These are phyloP conservation scores for Drosophila tanythrix DNA, from an alignment of 2,888 invertebrate species.

Conservation along the genomic window DNA sequence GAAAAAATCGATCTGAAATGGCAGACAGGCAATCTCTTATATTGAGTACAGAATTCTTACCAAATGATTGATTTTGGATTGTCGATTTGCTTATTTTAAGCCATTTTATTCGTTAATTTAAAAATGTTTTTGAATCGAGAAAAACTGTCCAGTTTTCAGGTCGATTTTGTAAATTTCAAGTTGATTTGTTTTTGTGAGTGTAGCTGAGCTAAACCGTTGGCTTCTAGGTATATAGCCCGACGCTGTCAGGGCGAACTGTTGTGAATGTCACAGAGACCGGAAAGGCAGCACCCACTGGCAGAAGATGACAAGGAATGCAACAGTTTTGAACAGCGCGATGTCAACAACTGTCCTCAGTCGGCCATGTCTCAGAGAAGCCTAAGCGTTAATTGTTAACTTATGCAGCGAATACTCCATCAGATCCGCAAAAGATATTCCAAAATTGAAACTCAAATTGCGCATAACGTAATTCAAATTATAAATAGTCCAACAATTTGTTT, in stretches of 20 bases:
- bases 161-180: background rate
- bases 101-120: background rate
- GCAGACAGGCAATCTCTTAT: background rate
- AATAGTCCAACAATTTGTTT: background rate
- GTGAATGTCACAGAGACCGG: constrained; percentile 77
- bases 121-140: background rate
- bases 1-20: background rate
- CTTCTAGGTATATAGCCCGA: constrained; percentile 8
- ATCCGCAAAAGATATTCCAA: background rate
- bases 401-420: background rate
- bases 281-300: constrained; percentile 42
- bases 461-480: background rate
- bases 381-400: background rate
- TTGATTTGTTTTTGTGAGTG: background rate
- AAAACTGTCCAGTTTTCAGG: background rate
- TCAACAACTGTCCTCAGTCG: constrained; percentile 55
- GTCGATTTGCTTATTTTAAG: background rate
- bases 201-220: background rate
- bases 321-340: constrained; percentile 63
- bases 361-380: constrained; percentile 23
- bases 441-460: background rate
- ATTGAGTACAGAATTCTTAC: background rate
- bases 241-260: constrained; percentile 64
- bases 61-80: background rate
- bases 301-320: constrained; percentile 61